phyloP scores from a whole-genome alignment of 1,140 invertebrate genomes.

The Riptortus pedestris region DNA sequence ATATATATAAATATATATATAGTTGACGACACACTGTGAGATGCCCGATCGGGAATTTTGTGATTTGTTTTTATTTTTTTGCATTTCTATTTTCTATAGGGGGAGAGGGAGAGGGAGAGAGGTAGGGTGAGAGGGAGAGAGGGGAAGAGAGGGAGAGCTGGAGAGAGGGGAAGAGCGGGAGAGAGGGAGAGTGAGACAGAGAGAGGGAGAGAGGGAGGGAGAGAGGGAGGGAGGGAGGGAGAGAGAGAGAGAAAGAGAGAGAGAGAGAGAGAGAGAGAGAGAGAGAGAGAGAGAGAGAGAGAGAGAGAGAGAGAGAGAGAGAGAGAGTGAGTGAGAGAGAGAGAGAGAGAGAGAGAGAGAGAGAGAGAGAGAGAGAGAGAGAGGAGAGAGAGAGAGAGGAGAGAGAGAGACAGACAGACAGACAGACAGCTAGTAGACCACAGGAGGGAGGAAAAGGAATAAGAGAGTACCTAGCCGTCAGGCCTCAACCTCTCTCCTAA shows the following conservation, averaged over 20 bases:
- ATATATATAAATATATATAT: background rate
- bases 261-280: slow-evolving; percentile 19
- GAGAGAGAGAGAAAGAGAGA: slow-evolving; percentile 18
- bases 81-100: background rate
- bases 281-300: slow-evolving; percentile 23
- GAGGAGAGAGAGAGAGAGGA: slow-evolving; percentile 21
- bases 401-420: slow-evolving; percentile 24
- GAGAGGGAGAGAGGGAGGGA: slow-evolving; percentile 17
- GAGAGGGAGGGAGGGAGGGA: slow-evolving; percentile 25
- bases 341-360: slow-evolving; percentile 29
- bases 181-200: slow-evolving; percentile 7
- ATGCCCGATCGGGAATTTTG: no score
- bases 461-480: no score
- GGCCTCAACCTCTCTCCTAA: no score
- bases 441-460: background rate
- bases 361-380: slow-evolving; percentile 28
- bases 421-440: slow-evolving; percentile 1
- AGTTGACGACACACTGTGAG: no score
- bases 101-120: background rate
- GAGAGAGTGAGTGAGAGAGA: slow-evolving; percentile 29
- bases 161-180: background rate
- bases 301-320: slow-evolving; percentile 26
- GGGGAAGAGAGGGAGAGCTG: background rate
- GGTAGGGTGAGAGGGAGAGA: background rate
- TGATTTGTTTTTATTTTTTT: no score